Evolutionary conservation across 2,113 vertebrate species (phyloP).

Genomic region (Thalassarche chlororhynchos): DNA sequence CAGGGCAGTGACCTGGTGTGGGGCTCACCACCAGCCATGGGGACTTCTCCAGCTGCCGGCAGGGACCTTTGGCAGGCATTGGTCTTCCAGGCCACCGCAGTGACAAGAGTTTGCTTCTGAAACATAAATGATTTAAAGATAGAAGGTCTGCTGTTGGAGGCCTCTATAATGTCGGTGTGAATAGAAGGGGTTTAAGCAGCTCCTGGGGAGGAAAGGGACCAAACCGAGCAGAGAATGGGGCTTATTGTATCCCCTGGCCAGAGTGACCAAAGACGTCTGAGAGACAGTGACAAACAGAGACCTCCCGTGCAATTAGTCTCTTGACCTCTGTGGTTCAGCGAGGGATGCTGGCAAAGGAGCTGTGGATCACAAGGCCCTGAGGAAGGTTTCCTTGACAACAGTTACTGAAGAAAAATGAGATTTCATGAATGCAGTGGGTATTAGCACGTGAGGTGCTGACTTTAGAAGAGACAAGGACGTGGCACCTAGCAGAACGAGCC

Average conservation of each 20-base stretch:
- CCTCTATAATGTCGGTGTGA: not conserved
- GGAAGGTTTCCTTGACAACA: slow-evolving; percentile 72
- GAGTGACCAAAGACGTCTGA: slow-evolving; percentile 2
- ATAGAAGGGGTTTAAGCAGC: not conserved
- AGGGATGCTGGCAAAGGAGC: slow-evolving; percentile 26
- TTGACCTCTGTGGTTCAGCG: slow-evolving; percentile 35
- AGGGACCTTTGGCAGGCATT: not conserved
- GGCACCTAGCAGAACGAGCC: not conserved
- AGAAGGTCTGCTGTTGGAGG: not conserved
- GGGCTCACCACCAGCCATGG: fast-evolving
- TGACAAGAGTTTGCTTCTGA: not conserved
- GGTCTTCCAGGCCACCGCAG: not conserved
- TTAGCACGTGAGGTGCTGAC: not conserved
- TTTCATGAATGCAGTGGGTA: not conserved
- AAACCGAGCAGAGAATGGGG: not conserved
- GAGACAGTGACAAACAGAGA: slow-evolving; percentile 17
- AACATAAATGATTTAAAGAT: not conserved
- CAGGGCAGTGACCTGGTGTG: not conserved
- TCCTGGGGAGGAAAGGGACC: not conserved
- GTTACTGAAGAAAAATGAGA: slow-evolving; percentile 40
- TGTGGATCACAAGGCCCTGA: slow-evolving; percentile 20
- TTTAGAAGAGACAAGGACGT: not conserved
- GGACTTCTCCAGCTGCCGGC: not conserved
- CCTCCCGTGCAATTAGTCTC: slow-evolving; percentile 57
- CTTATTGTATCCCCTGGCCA: not conserved